A percentile compares a stretch with the other conserved stretches of the same genome.
Conservation (phyloP, 1,140 invertebrate genomes). For the Theocolax elegans region DNA sequence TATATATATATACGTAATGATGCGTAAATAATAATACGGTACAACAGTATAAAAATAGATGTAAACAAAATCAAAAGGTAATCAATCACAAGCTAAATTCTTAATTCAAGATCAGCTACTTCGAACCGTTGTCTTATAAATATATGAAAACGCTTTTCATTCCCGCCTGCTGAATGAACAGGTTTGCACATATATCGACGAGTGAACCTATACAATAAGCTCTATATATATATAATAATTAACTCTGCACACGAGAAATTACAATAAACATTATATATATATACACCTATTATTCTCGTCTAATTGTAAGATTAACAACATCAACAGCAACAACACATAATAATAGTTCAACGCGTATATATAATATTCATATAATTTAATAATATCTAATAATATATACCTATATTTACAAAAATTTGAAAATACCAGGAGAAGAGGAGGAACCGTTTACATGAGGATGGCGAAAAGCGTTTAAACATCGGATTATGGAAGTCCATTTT, state of each 20-base stretch:
- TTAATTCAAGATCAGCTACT: constrained; percentile 29
- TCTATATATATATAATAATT: constrained; percentile 26
- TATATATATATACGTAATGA: background rate
- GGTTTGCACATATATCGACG: background rate
- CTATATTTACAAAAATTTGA: constrained; percentile 41
- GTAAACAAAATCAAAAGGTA: background rate
- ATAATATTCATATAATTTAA: constrained; percentile 50
- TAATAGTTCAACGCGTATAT: constrained; percentile 62
- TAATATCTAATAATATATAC: constrained; percentile 48
- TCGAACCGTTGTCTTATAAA: constrained; percentile 21
- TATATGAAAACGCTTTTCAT: constrained; percentile 2
- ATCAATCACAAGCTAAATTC: constrained; percentile 1
- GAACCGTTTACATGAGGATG: constrained; percentile 13
- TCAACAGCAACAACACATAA: constrained; percentile 67
- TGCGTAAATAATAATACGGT: constrained; percentile 9
- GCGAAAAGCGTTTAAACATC: constrained; percentile 16
- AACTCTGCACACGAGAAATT: constrained; percentile 6
- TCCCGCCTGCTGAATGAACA: background rate
- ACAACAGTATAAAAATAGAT: background rate
- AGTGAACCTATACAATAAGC: constrained; percentile 9
- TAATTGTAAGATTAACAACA: constrained; percentile 63
- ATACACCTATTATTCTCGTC: constrained; percentile 31
- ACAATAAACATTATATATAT: constrained; percentile 6
- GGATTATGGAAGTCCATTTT: constrained; percentile 32
- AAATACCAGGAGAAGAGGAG: constrained; percentile 30